These are phyloP conservation scores for Urosaurus nigricauda DNA, from an alignment of 2,797 vertebrate species.

Conservation along the genomic window DNA sequence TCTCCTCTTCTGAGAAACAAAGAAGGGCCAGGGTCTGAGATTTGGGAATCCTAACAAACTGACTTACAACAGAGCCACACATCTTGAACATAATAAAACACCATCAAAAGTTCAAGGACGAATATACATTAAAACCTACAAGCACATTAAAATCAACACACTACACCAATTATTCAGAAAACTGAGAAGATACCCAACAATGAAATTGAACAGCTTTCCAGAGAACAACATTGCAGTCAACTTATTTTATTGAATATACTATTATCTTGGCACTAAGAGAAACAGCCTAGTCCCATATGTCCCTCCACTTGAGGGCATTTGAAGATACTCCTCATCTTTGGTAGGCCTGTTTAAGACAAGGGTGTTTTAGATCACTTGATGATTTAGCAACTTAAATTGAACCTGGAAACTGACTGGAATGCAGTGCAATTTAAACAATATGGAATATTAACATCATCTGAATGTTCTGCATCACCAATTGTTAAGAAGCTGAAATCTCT, in stretches of 20 bases:
- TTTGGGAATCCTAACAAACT: not conserved
- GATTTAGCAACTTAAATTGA: not conserved
- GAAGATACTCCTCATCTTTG: not conserved
- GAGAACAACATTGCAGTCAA: not conserved
- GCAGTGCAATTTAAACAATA: not conserved
- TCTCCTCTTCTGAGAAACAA: not conserved
- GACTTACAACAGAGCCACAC: not conserved
- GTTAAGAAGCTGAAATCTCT: not conserved
- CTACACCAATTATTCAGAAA: not conserved
- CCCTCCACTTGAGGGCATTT: not conserved
- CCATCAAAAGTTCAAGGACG: not conserved
- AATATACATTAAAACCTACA: not conserved
- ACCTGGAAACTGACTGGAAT: not conserved
- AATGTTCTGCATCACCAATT: not conserved
- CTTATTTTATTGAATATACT: not conserved
- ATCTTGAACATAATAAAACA: not conserved
- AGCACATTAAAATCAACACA: not conserved
- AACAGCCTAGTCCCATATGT: not conserved
- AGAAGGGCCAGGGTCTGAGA: not conserved
- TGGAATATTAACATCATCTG: not conserved
- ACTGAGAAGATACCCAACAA: not conserved
- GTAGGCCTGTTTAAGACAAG: not conserved
- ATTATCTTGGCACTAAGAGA: not conserved
- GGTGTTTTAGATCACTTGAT: not conserved
- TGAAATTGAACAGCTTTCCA: not conserved